These are phyloP conservation scores for Acomys russatus DNA, from an alignment of 2,797 vertebrate genomes.

Conservation along the genomic window DNA sequence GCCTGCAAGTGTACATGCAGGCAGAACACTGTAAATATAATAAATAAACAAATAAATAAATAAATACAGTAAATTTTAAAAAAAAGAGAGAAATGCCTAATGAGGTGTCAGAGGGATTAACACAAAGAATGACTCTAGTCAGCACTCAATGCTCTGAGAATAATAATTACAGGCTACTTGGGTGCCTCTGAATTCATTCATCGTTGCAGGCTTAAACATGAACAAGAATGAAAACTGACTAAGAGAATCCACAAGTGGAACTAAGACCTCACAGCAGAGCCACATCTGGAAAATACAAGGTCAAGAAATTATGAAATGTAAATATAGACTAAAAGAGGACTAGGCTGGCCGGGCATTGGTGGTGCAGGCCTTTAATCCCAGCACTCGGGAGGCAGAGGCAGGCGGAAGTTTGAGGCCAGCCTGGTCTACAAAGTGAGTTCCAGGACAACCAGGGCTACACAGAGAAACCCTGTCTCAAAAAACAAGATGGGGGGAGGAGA, in stretches of 20 bases:
- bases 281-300: neutral
- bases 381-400: too few species aligned
- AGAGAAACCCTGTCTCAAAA: too few species aligned
- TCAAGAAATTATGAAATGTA: neutral
- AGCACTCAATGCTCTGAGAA: neutral
- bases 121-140: neutral
- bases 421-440: too few species aligned
- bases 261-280: neutral
- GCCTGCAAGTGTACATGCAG: too few species aligned
- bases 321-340: neutral
- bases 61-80: too few species aligned
- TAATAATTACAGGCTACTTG: neutral
- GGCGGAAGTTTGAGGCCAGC: too few species aligned
- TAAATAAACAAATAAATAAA: too few species aligned
- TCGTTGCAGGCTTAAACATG: neutral
- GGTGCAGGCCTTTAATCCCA: too few species aligned
- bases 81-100: neutral
- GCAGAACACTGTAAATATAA: too few species aligned
- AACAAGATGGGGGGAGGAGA: too few species aligned
- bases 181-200: neutral
- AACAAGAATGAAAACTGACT: neutral
- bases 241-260: neutral
- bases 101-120: slow-evolving; percentile 2
- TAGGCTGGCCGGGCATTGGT: too few species aligned
- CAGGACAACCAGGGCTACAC: too few species aligned